Percentiles rank a stretch among this genome's conserved stretches.
phyloP scores from a whole-genome alignment of 2,888 invertebrate species.

The Thumatha senex region DNA sequence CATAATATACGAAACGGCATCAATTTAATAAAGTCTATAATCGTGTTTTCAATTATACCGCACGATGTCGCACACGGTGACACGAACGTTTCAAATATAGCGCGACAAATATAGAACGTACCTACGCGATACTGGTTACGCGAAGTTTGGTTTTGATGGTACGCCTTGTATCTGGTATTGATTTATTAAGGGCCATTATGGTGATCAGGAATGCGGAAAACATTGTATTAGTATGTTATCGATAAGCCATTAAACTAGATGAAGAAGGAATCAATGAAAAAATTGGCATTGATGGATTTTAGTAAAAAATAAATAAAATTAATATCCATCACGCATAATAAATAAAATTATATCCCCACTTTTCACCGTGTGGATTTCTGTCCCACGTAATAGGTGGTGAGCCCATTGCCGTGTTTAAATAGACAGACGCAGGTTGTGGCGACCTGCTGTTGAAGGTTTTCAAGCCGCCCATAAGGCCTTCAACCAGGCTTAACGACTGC shows the following conservation, averaged over 20 bases:
- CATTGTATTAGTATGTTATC: background rate
- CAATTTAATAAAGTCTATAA: slow-evolving; percentile 41
- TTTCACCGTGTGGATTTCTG: too few relatives aligned
- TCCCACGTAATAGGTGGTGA: too few relatives aligned
- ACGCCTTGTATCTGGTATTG: slow-evolving; percentile 29
- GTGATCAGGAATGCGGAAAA: background rate
- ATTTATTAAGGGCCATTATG: slow-evolving; percentile 24
- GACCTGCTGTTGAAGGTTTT: too few relatives aligned
- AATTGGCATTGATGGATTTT: background rate
- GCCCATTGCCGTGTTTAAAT: too few relatives aligned
- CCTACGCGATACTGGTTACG: slow-evolving; percentile 49
- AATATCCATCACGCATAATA: too few relatives aligned
- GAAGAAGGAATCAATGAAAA: background rate
- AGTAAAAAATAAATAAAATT: too few relatives aligned
- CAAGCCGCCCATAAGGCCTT: too few relatives aligned
- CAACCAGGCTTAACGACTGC: too few relatives aligned
- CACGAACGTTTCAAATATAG: slow-evolving; percentile 71
- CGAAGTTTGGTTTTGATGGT: slow-evolving; percentile 34
- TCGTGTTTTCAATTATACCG: slow-evolving; percentile 35
- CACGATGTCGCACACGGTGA: slow-evolving; percentile 72
- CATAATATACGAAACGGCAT: too few relatives aligned
- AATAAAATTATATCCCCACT: too few relatives aligned
- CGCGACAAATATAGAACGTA: slow-evolving; percentile 65
- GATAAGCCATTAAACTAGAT: background rate
- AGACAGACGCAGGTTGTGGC: too few relatives aligned